Percentiles rank a stretch among this genome's conserved stretches.
phyloP scores from a whole-genome alignment of 1,140 invertebrate species.

The Propsilocerus akamusi region DNA sequence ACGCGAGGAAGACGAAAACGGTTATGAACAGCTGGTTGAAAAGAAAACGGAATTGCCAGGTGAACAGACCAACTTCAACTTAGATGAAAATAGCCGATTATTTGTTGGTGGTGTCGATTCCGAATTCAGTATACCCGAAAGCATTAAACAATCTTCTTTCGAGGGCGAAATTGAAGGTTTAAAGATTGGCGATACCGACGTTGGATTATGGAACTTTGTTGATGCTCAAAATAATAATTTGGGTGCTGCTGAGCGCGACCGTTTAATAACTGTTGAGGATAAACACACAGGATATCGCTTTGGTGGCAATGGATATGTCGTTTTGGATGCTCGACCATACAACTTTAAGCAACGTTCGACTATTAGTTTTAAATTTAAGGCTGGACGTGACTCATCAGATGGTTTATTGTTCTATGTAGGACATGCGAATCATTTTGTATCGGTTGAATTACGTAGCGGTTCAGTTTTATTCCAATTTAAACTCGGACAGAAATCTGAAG shows the following conservation, averaged over 20 bases:
- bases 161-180: constrained; percentile 82
- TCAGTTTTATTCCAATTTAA: constrained; percentile 51
- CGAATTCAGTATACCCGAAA: constrained; percentile 44
- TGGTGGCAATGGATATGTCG: constrained; percentile 67
- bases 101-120: constrained; percentile 70
- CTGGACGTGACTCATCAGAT: constrained; percentile 47
- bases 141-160: constrained; percentile 53
- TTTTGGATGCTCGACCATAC: constrained; percentile 36
- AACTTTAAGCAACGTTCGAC: constrained; percentile 32
- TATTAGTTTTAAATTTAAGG: constrained; percentile 67
- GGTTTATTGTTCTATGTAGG: constrained; percentile 78
- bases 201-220: constrained; percentile 91
- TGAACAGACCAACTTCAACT: constrained; percentile 61
- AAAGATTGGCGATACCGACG: constrained; percentile 65
- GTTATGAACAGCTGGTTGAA: constrained; percentile 29
- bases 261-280: constrained; percentile 16
- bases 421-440: constrained; percentile 53
- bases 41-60: constrained; percentile 44
- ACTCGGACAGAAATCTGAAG: constrained; percentile 34
- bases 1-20: constrained; percentile 47
- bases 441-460: constrained; percentile 66
- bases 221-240: constrained; percentile 55
- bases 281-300: constrained; percentile 55
- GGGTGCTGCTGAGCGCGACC: constrained; percentile 39
- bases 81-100: constrained; percentile 72